A percentile compares a stretch with the other conserved stretches of the same genome.
Evolutionary conservation across 2,888 invertebrate species (phyloP).

Genomic region (Tipula vernalis): DNA sequence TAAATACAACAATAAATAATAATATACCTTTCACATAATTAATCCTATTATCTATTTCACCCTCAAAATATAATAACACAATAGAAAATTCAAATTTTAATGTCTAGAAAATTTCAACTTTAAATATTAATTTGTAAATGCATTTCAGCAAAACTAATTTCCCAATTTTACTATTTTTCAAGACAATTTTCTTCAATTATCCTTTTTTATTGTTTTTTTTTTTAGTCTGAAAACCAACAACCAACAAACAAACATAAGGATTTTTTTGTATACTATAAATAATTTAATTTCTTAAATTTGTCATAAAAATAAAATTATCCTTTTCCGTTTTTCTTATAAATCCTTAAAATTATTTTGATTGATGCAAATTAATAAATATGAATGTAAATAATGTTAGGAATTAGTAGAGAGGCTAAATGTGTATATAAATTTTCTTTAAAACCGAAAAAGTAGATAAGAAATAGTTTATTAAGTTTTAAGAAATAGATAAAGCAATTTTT

Average conservation of each 20-base stretch:
- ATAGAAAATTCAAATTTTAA: background rate
- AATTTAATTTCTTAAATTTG: background rate
- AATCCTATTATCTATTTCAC: background rate
- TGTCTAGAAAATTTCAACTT: background rate
- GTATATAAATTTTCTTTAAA: background rate
- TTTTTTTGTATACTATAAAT: background rate
- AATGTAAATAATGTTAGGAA: background rate
- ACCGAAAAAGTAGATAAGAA: background rate
- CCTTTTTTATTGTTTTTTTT: background rate
- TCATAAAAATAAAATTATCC: background rate
- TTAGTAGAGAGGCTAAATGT: background rate
- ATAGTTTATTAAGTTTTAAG: background rate
- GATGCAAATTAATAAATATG: conserved; percentile 1
- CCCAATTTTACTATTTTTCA: background rate
- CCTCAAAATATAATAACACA: background rate
- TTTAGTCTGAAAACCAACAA: background rate
- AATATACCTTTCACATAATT: background rate
- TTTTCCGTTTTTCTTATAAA: background rate
- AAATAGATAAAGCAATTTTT: background rate
- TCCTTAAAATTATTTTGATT: background rate
- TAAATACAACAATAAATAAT: background rate
- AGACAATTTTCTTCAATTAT: background rate
- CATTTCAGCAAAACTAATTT: background rate
- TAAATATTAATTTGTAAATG: background rate
- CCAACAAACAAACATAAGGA: background rate